These are phyloP conservation scores for Tricholaema leucomelas DNA, from an alignment of 2,113 vertebrate genomes.

Conservation along the genomic window DNA sequence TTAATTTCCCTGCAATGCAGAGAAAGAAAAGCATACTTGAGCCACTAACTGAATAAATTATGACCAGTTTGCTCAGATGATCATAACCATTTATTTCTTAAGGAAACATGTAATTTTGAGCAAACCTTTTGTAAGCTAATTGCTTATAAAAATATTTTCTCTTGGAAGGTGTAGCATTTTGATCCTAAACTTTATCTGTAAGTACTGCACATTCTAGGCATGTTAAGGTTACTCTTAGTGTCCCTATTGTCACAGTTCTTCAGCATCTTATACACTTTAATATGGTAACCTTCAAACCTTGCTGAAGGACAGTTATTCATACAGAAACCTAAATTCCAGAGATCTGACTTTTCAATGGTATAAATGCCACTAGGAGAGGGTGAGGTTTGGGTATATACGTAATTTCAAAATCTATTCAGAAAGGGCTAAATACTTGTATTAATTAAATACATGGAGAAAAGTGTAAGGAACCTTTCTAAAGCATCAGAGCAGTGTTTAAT, in stretches of 20 bases:
- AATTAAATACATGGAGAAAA: neutral
- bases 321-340: neutral
- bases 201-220: rapidly evolving
- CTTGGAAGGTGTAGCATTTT: neutral
- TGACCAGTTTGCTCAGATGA: neutral
- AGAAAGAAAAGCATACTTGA: neutral
- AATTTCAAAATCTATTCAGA: neutral
- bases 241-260: neutral
- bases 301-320: neutral
- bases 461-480: neutral
- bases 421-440: neutral
- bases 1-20: neutral
- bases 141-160: neutral
- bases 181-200: neutral
- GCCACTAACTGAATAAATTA: neutral
- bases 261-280: neutral
- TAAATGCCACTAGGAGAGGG: neutral
- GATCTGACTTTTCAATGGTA: rapidly evolving
- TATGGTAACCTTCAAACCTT: too few relatives aligned
- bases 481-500: neutral
- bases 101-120: neutral
- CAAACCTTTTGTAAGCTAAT: neutral
- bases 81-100: neutral
- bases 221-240: neutral
- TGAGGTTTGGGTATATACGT: neutral